Evolutionary conservation across 2,113 vertebrate genomes (phyloP).

Genomic region (Bagarius yarrelli): DNA sequence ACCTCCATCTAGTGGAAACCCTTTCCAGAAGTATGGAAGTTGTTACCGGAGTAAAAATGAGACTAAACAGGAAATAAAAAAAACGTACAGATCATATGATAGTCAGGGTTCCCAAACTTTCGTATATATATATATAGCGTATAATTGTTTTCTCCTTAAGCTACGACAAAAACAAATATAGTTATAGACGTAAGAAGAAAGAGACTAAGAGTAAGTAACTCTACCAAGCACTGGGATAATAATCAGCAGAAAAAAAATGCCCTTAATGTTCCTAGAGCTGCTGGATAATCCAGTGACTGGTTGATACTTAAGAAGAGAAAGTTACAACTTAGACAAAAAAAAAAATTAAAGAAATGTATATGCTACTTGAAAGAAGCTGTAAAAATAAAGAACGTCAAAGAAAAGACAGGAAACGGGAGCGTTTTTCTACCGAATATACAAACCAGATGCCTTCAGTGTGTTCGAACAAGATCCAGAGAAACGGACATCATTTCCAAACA

Average conservation of each 20-base stretch:
- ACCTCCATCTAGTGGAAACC: too few species aligned
- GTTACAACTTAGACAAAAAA: neutral
- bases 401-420: constrained; percentile 6
- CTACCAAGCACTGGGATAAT: neutral
- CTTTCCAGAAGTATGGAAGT: too few species aligned
- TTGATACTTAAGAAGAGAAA: constrained; percentile 16
- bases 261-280: neutral
- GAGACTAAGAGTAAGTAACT: neutral
- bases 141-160: too few species aligned
- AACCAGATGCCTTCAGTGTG: constrained; percentile 14
- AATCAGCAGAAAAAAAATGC: neutral
- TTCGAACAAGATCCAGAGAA: neutral
- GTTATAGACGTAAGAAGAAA: neutral
- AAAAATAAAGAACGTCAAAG: neutral
- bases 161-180: neutral
- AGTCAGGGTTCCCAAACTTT: too few species aligned
- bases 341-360: neutral
- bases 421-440: constrained; percentile 8
- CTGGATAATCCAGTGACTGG: neutral
- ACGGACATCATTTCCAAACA: neutral
- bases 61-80: too few species aligned
- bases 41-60: too few species aligned
- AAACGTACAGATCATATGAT: too few species aligned
- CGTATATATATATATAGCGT: too few species aligned
- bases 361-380: neutral